Conservation (phyloP, 1,140 invertebrate species). For the Ooceraea biroi region DNA sequence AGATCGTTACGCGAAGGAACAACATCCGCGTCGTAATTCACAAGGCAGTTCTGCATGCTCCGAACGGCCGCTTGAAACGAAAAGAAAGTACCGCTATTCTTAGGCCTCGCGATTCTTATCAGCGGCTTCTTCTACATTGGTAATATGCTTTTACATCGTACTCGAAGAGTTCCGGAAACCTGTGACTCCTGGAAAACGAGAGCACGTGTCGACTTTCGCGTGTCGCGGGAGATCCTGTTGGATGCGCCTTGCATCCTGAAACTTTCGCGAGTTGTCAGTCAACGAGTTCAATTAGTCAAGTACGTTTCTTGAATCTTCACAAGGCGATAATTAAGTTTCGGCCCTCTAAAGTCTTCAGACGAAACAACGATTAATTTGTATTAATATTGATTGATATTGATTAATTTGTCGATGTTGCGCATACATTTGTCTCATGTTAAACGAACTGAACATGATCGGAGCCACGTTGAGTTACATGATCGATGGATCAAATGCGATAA, state of each 20-base stretch:
- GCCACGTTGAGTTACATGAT: background rate
- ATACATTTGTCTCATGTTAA: slow-evolving; percentile 35
- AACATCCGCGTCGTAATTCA: slow-evolving; percentile 58
- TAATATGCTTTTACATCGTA: slow-evolving; percentile 67
- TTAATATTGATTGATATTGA: no score
- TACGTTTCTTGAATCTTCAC: background rate
- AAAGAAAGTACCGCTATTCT: slow-evolving; percentile 79
- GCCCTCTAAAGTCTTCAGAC: no score
- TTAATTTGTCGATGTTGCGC: background rate
- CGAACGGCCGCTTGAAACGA: slow-evolving; percentile 56
- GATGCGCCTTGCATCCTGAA: background rate
- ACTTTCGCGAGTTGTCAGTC: background rate
- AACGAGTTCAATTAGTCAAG: background rate
- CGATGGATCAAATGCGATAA: background rate
- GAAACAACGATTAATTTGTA: no score
- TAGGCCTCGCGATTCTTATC: slow-evolving; percentile 68
- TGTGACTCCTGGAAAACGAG: slow-evolving; percentile 60
- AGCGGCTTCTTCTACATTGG: slow-evolving; percentile 66
- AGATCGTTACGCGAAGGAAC: background rate
- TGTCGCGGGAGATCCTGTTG: background rate
- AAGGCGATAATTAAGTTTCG: no score
- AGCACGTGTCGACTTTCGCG: slow-evolving; percentile 43
- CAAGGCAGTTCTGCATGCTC: background rate
- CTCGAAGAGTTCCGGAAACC: slow-evolving; percentile 53
- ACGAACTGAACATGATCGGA: slow-evolving; percentile 10